phyloP scores from a whole-genome alignment of 2,113 vertebrate genomes.

The Tragelaphus imberbis region DNA sequence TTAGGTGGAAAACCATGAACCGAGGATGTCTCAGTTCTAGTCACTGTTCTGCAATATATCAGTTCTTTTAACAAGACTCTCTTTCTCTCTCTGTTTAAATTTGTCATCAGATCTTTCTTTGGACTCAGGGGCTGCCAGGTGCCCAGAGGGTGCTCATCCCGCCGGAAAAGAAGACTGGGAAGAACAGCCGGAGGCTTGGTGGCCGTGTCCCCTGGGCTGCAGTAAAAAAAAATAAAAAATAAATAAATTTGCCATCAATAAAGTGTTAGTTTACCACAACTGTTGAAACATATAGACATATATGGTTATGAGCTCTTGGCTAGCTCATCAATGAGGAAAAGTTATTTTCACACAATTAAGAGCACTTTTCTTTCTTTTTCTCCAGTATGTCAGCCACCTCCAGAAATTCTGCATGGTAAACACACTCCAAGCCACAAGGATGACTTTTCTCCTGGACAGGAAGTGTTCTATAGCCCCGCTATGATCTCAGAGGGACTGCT shows the following conservation, averaged over 20 bases:
- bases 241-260: not conserved
- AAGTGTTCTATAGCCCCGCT: not conserved
- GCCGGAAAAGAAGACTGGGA: too few relatives aligned
- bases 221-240: too few relatives aligned
- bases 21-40: not conserved
- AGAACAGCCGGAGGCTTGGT: too few relatives aligned
- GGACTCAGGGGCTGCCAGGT: too few relatives aligned
- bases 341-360: not conserved
- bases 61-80: not conserved
- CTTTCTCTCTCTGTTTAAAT: not conserved
- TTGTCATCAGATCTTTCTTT: not conserved
- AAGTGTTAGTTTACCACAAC: not conserved
- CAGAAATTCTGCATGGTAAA: not conserved
- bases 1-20: not conserved
- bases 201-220: too few relatives aligned
- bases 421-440: not conserved
- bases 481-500: not conserved
- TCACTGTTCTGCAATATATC: not conserved
- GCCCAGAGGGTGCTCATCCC: too few relatives aligned
- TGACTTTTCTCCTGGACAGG: not conserved
- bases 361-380: not conserved
- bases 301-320: not conserved
- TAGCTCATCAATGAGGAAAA: not conserved
- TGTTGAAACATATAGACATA: not conserved
- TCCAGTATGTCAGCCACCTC: conserved; percentile 35